Base-by-base conservation (phyloP, 2,797 vertebrate species). In the Tympanoctomys barrerae region DNA sequence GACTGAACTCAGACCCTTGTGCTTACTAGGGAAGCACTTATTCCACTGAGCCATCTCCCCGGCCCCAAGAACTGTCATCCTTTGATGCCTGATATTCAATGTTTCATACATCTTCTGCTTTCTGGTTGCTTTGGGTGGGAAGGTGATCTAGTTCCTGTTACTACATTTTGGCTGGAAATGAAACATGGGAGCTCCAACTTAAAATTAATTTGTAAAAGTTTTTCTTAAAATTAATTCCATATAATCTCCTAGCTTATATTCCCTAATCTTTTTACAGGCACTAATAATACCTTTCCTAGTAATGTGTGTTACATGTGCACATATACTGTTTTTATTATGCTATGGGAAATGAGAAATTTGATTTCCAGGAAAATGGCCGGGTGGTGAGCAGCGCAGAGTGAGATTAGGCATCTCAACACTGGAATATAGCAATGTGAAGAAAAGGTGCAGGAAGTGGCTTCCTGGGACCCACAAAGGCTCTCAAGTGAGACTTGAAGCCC, bases 151-250 rank as follows among this genome's bases (percentile, higher is more conserved):
- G 36, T 90, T 28, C 70, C n/a, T 66, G 7, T 66, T 39, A 81
- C 39, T 73, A 75, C 19, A 80, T 57, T 31, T 62, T 89, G 73
- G 81, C 66, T 94, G 4, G 26, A 79, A 90, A 31, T 68, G 52
- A 93, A 93, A 84, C 24, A 42, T 21, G 61, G 42, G 94, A 87
- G 71, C 36, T 96, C 54, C 36, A 42, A 81, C 57, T 88, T 81
- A 80, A 95, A 84, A 94, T 84, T 75, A 71, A 33, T 64, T 64
- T 62, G 91, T 39, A 57, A 79, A 80, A 6, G 42, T 80, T 68
- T 78, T 80, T 68, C 4, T 18, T 7, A 78, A 89, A 49, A 36
- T 52, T 36, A 21, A 89, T 54, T 68, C 90, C 52, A 80, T 39
- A 79, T 54, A 49, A 59, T 85, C 64, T 80, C 39, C 78, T 75